These are phyloP conservation scores for Agrotis segetum DNA, from an alignment of 2,888 invertebrate genomes.

Conservation along the genomic window DNA sequence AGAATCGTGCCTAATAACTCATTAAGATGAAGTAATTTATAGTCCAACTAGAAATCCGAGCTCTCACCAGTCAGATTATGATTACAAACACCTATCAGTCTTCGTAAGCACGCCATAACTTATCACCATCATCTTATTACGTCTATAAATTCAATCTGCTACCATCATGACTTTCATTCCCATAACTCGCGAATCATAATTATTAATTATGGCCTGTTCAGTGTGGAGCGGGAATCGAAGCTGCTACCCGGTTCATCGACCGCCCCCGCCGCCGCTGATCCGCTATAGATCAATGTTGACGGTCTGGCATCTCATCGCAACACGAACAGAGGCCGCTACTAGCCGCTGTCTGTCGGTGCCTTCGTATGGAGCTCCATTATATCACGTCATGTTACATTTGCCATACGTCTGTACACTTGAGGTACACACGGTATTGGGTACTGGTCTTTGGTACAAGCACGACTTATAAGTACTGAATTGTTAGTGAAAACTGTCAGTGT, in stretches of 20 bases:
- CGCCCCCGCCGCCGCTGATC: slow-evolving; percentile 59
- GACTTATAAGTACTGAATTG: no score
- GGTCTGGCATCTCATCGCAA: slow-evolving; percentile 68
- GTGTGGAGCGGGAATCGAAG: slow-evolving; percentile 55
- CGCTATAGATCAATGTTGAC: slow-evolving; percentile 72
- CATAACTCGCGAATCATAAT: slow-evolving; percentile 63
- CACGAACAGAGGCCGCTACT: slow-evolving; percentile 66
- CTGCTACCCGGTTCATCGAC: slow-evolving; percentile 62
- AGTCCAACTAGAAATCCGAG: slow-evolving; percentile 11
- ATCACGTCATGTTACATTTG: slow-evolving; percentile 28
- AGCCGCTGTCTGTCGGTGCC: slow-evolving; percentile 60
- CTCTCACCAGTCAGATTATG: slow-evolving; percentile 15
- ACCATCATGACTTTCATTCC: slow-evolving; percentile 62
- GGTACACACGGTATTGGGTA: not conserved
- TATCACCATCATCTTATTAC: slow-evolving; percentile 41
- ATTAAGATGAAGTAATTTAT: slow-evolving; percentile 25
- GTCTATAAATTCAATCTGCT: slow-evolving; percentile 58
- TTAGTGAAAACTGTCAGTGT: no score
- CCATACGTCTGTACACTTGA: not conserved
- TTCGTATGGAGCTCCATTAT: slow-evolving; percentile 48
- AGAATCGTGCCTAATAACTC: not conserved
- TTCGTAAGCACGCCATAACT: slow-evolving; percentile 46
- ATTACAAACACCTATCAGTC: slow-evolving; percentile 39
- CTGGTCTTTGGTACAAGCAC: not conserved
- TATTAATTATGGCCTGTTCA: slow-evolving; percentile 57